Evolutionary conservation across 2,113 vertebrate species (phyloP), one percentile per base, ranked within the genome.

Genomic region (Galeopterus variegatus): DNA sequence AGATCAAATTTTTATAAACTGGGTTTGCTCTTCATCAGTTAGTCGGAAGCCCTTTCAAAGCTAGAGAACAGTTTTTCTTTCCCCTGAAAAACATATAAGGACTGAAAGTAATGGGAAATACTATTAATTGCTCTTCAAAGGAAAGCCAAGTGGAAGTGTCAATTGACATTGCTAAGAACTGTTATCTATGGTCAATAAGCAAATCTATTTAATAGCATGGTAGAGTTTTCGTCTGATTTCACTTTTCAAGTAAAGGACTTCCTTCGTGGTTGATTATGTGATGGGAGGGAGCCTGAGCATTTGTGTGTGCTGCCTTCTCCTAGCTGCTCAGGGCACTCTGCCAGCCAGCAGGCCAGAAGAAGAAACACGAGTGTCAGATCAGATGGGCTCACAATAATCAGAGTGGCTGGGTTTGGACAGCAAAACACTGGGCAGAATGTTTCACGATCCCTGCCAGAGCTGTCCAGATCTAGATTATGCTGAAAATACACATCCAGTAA

Each of bases 351-450:
- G 92, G 62, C 95, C 95, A 64, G 60, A 41, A 95, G 96, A 73
- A 97, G 97, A 95, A 97, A 94, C 83, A 8, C 0, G 41, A 96
- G 97, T 94, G 93, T 97, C 98, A 86, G 77, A 95, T 98, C 97
- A 98, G 97, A 96, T 96, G 97, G 97, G 96, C 97, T 79, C 85
- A 6, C 28, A 1, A 85, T 94, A 52, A 97, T 97, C 97, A 87
- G 97, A 92, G 94, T 90, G 89, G 73, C 91, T 90, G 94, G 28
- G 26, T 70, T 93, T 95, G 94, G 88, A 86, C 89, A 87, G 93
- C 93, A 84, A 56, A 88, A 64, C 65, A 9, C 87, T 75, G 82
- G 93, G 64, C 82, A 95, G 45, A 56, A 8, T 33, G 90, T 86
- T 62, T 90, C 79, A 50, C 58, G 1, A 2, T 26, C 83, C 41